phyloP scores from a whole-genome alignment of 2,113 vertebrate species.

The Nycticorax nycticorax region DNA sequence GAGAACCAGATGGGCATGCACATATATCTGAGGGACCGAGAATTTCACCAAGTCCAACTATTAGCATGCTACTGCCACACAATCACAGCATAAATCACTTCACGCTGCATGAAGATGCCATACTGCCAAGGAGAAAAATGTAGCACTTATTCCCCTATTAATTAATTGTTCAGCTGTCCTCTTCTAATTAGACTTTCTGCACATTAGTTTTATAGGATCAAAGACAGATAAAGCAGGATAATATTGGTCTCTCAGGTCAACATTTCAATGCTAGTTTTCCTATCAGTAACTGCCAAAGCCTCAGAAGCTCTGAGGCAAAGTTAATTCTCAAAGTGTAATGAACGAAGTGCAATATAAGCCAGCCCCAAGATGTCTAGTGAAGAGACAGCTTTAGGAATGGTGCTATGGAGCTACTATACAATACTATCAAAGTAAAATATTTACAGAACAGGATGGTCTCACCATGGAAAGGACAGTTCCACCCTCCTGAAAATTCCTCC shows the following conservation, averaged over 20 bases:
- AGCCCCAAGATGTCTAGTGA: neutral
- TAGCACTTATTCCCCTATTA: neutral
- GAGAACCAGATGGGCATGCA: neutral
- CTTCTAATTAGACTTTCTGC: constrained; percentile 45
- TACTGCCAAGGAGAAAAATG: neutral
- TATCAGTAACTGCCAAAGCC: neutral
- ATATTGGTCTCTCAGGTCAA: constrained; percentile 20
- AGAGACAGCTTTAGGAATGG: neutral
- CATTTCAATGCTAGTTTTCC: neutral
- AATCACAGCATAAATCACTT: neutral
- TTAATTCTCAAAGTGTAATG: neutral
- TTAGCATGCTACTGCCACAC: neutral
- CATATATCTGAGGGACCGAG: neutral
- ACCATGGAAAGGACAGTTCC: neutral
- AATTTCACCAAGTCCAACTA: neutral
- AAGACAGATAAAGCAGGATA: neutral
- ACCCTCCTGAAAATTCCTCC: neutral
- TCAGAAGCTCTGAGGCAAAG: neutral
- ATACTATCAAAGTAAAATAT: neutral
- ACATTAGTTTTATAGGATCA: constrained; percentile 29
- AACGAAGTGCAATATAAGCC: neutral
- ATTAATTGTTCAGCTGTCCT: constrained; percentile 50
- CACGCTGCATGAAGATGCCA: neutral
- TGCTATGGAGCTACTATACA: neutral
- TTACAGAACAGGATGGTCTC: neutral